Percentiles rank a stretch among this genome's conserved stretches.
Conservation (phyloP, 2,888 invertebrate species). For the Orthosia gracilis region DNA sequence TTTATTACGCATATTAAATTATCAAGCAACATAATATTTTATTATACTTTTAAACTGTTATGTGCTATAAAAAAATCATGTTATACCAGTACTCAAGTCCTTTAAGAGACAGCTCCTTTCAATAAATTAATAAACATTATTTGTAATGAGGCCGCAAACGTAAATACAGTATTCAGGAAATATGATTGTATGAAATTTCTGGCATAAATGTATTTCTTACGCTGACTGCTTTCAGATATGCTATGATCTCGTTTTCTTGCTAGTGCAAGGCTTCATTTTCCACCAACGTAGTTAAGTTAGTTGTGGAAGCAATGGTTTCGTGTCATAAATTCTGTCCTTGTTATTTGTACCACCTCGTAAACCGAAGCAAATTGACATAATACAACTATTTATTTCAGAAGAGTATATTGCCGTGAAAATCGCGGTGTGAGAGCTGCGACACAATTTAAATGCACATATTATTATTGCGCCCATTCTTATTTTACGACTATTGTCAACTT, state of each 20-base stretch:
- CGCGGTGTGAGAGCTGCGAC: constrained; percentile 44
- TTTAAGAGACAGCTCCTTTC: constrained; percentile 2
- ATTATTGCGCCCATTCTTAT: constrained; percentile 66
- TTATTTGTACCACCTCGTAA: constrained; percentile 56
- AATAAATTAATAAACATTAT: constrained; percentile 22
- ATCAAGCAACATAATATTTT: constrained; percentile 41
- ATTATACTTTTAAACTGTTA: constrained; percentile 24
- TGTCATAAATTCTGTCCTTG: constrained; percentile 45
- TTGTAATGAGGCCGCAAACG: constrained; percentile 11
- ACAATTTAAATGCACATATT: constrained; percentile 67
- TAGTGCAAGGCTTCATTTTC: constrained; percentile 35
- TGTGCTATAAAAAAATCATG: constrained; percentile 21
- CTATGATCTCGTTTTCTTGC: constrained; percentile 38
- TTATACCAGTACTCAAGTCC: constrained; percentile 12
- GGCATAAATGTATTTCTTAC: constrained; percentile 25
- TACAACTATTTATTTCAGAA: constrained; percentile 54
- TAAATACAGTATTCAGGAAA: constrained; percentile 7
- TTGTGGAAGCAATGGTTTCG: constrained; percentile 41
- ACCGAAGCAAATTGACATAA: constrained; percentile 57
- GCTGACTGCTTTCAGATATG: constrained; percentile 28
- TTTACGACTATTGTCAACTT: constrained; percentile 67
- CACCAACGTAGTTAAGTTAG: constrained; percentile 26
- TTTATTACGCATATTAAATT: constrained; percentile 51
- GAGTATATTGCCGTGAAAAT: constrained; percentile 58
- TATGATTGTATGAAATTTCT: constrained; percentile 28